A percentile compares a stretch with the other conserved stretches of the same genome.
Conservation (phyloP, 2,113 vertebrate genomes). For the Pseudopodoces humilis region DNA sequence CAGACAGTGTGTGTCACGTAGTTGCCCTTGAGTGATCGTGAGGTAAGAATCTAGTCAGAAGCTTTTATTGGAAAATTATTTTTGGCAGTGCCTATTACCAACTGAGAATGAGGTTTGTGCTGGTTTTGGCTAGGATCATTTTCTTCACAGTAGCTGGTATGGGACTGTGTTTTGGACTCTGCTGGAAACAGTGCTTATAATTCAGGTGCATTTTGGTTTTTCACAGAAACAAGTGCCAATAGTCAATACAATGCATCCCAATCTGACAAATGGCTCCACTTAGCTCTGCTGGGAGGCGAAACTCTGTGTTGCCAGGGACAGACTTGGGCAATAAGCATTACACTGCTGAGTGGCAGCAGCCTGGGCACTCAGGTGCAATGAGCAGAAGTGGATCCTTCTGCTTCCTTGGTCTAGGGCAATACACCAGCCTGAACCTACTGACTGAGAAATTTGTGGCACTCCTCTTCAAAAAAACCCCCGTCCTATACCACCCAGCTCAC, state of each 20-base stretch:
- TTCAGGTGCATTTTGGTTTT: neutral
- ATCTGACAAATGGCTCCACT: neutral
- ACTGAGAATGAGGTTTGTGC: neutral
- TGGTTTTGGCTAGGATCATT: neutral
- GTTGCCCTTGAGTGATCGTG: neutral
- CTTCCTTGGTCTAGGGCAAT: neutral
- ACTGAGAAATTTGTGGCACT: neutral
- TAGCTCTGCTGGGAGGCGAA: neutral
- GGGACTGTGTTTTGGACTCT: neutral
- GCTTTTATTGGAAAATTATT: neutral
- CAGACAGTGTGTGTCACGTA: neutral
- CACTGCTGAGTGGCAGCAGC: neutral
- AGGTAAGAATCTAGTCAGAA: neutral
- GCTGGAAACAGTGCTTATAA: neutral
- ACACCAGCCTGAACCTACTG: neutral
- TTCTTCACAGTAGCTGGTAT: neutral
- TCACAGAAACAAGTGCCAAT: neutral
- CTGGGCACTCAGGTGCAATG: too few species aligned
- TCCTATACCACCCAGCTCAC: neutral
- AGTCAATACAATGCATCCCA: neutral
- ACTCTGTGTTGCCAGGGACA: neutral
- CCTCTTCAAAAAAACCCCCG: neutral
- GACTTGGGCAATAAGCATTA: neutral
- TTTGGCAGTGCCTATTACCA: neutral
- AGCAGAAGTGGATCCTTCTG: neutral